A percentile compares a stretch with the other conserved stretches of the same genome.
phyloP scores from a whole-genome alignment of 2,797 vertebrate species.

The Pangasius djambal region DNA sequence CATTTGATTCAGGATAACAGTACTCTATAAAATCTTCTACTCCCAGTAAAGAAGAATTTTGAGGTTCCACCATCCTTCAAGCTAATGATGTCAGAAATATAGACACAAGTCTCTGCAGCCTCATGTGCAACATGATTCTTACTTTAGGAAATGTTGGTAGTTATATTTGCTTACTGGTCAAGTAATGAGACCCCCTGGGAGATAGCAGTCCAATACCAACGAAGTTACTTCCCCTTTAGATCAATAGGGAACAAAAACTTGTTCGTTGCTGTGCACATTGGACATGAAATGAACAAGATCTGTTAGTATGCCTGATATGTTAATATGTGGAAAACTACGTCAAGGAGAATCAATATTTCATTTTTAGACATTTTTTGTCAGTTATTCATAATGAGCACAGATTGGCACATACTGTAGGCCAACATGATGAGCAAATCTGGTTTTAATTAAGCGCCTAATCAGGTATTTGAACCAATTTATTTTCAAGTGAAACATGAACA shows the following conservation, averaged over 20 bases:
- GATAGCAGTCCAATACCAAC: background rate
- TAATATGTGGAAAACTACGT: background rate
- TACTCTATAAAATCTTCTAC: conserved; percentile 35
- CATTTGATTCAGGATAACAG: conserved; percentile 61
- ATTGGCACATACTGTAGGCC: too few species aligned
- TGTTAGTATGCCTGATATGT: background rate
- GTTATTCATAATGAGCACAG: background rate
- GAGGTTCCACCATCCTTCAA: conserved; percentile 4
- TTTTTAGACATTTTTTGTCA: too few species aligned
- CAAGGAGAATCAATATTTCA: background rate
- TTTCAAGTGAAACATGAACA: too few species aligned
- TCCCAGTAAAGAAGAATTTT: conserved; percentile 12
- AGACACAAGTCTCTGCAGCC: background rate
- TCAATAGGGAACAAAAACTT: background rate
- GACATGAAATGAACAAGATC: background rate
- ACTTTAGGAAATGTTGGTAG: background rate
- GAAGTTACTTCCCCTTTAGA: background rate
- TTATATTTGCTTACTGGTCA: background rate
- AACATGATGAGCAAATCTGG: too few species aligned
- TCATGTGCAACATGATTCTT: background rate
- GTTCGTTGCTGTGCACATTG: background rate
- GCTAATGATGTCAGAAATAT: conserved; percentile 16
- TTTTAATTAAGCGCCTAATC: too few species aligned
- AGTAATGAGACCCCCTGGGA: conserved; percentile 6
- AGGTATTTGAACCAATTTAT: too few species aligned